Evolutionary conservation across 2,113 vertebrate species (phyloP).

Genomic region (Cromileptes altivelis): DNA sequence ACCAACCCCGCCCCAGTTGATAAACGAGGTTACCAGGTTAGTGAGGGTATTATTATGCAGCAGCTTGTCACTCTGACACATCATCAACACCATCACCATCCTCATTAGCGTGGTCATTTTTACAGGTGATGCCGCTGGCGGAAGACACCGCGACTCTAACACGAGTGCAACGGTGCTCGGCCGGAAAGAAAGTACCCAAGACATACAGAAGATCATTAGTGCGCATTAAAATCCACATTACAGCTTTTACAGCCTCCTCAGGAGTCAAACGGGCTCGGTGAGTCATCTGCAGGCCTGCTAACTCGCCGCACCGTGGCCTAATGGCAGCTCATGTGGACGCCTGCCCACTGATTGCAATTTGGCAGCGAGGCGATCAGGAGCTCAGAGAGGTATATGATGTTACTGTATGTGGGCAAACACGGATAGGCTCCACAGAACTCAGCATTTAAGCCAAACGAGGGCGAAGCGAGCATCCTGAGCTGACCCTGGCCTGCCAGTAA

Average conservation of each 20-base stretch:
- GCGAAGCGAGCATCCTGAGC: slow-evolving; percentile 35
- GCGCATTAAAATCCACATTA: slow-evolving; percentile 85
- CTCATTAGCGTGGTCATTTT: slow-evolving; percentile 59
- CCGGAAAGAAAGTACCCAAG: slow-evolving; percentile 31
- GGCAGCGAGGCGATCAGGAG: slow-evolving; percentile 54
- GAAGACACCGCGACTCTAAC: background rate
- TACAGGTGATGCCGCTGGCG: slow-evolving; percentile 70
- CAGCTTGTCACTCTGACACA: slow-evolving; percentile 43
- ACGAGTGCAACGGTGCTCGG: background rate
- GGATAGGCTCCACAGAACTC: slow-evolving; percentile 23
- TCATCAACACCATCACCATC: slow-evolving; percentile 43
- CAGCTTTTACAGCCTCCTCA: slow-evolving; percentile 70
- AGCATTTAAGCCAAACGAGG: slow-evolving; percentile 44
- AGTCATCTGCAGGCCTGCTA: slow-evolving; percentile 63
- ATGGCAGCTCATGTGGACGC: slow-evolving; percentile 65
- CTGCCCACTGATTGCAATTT: slow-evolving; percentile 72
- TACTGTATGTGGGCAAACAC: slow-evolving; percentile 64
- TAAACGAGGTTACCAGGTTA: slow-evolving; percentile 72
- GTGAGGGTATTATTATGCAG: slow-evolving; percentile 34
- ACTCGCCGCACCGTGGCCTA: slow-evolving; percentile 54
- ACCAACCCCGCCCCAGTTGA: background rate
- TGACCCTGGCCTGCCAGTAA: slow-evolving; percentile 44
- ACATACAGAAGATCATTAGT: slow-evolving; percentile 77
- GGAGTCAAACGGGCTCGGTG: slow-evolving; percentile 67
- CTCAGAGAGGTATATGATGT: slow-evolving; percentile 57